phyloP scores from a whole-genome alignment of 2,113 vertebrate genomes.

The Australoheros scitulus region DNA sequence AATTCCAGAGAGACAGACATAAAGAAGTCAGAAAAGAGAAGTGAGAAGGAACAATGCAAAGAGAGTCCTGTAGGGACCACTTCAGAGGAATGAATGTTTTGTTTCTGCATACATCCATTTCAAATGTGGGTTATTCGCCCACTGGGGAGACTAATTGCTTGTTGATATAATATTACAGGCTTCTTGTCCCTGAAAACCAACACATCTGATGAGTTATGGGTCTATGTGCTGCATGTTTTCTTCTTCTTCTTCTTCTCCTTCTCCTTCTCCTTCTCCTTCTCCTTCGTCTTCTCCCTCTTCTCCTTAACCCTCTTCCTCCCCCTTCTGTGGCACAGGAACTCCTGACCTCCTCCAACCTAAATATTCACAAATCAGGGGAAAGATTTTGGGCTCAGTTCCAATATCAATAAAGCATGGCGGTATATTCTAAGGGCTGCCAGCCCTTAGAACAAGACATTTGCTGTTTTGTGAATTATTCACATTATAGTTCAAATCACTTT shows the following conservation, averaged over 20 bases:
- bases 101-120: slow-evolving; percentile 62
- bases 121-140: slow-evolving; percentile 67
- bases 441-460: slow-evolving; percentile 47
- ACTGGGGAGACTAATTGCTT: slow-evolving; percentile 74
- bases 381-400: slow-evolving; percentile 68
- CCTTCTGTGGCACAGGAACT: slow-evolving; percentile 47
- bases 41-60: slow-evolving; percentile 34
- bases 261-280: neutral
- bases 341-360: slow-evolving; percentile 63
- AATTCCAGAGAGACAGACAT: slow-evolving; percentile 42
- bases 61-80: slow-evolving; percentile 50
- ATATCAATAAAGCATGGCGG: slow-evolving; percentile 51
- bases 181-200: slow-evolving; percentile 62
- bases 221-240: slow-evolving; percentile 6
- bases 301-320: neutral
- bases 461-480: slow-evolving; percentile 34
- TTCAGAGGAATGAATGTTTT: slow-evolving; percentile 67
- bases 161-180: slow-evolving; percentile 70
- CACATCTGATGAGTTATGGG: slow-evolving; percentile 62
- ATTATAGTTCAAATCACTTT: slow-evolving; percentile 41
- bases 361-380: slow-evolving; percentile 70
- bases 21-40: slow-evolving; percentile 43
- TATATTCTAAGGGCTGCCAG: slow-evolving; percentile 31
- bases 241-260: neutral
- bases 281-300: neutral